Evolutionary conservation across 2,888 invertebrate species (phyloP).

Genomic region (Rhamnusium bicolor): DNA sequence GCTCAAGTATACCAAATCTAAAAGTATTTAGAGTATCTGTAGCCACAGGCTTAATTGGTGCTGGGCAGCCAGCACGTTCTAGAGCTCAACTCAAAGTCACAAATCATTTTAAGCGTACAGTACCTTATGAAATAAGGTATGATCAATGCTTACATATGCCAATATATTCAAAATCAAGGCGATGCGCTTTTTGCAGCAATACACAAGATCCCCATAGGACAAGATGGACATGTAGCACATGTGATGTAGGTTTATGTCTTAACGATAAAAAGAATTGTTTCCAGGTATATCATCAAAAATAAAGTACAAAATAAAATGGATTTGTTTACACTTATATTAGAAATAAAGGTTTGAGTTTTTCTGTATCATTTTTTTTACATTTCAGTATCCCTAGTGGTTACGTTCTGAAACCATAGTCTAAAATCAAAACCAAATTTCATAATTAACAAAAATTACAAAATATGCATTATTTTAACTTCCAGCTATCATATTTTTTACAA

Average conservation of each 20-base stretch:
- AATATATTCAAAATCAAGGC: not conserved
- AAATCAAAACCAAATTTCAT: not conserved
- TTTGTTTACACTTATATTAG: not conserved
- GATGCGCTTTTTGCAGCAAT: constrained; percentile 16
- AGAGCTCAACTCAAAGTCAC: not conserved
- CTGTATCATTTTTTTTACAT: not conserved
- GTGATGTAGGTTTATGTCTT: constrained; percentile 14
- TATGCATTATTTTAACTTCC: not conserved
- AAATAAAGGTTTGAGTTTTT: not conserved
- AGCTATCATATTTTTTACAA: not conserved
- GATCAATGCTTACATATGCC: constrained; percentile 10
- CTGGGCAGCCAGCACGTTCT: not conserved
- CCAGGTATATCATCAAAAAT: constrained; percentile 8
- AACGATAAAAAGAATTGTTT: constrained; percentile 9
- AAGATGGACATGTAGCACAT: constrained; percentile 7
- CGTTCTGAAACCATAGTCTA: not conserved
- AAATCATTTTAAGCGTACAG: constrained; percentile 10
- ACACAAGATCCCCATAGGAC: too few species aligned
- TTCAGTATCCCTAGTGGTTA: constrained; percentile 2
- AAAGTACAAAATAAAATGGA: not conserved
- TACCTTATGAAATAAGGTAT: constrained; percentile 13
- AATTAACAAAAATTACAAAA: not conserved
- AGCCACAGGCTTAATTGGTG: not conserved
- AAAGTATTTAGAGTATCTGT: constrained; percentile 19
- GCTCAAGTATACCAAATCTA: not conserved